These are phyloP conservation scores for Eulemur rufifrons DNA, from an alignment of 2,113 vertebrate genomes.

Conservation along the genomic window DNA sequence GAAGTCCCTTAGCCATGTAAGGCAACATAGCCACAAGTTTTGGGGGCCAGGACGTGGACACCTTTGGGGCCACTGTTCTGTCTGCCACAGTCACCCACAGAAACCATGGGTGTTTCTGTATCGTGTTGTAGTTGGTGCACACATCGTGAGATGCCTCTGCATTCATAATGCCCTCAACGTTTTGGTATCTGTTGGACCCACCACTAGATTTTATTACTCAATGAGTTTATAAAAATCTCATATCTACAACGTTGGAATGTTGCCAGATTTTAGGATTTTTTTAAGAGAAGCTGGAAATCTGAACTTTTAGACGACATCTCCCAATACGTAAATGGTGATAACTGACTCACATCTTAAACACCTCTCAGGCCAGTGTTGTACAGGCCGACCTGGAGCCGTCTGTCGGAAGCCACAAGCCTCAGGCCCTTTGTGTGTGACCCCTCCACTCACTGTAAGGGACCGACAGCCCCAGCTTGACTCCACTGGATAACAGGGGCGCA, in stretches of 20 bases:
- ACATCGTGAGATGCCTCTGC: neutral
- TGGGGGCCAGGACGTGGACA: neutral
- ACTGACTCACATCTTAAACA: neutral
- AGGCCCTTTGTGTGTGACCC: neutral
- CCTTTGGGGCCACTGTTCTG: neutral
- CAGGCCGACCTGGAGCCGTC: too few relatives aligned
- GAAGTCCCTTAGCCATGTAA: neutral
- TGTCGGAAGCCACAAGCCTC: neutral
- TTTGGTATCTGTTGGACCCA: neutral
- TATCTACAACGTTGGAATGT: neutral
- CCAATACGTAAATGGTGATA: neutral
- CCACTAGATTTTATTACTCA: neutral
- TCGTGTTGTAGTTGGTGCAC: too few relatives aligned
- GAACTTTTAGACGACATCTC: neutral
- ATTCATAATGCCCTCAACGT: neutral
- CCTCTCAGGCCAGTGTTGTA: neutral
- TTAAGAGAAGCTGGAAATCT: neutral
- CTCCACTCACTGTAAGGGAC: neutral
- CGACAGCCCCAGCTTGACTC: neutral
- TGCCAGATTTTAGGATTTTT: neutral
- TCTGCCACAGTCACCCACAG: too few relatives aligned
- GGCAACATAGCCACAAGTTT: neutral
- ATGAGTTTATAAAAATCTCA: neutral
- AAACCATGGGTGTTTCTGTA: neutral
- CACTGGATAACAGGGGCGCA: neutral